Base-by-base conservation (phyloP, 2,113 vertebrate species). In the Phaetusa simplex region DNA sequence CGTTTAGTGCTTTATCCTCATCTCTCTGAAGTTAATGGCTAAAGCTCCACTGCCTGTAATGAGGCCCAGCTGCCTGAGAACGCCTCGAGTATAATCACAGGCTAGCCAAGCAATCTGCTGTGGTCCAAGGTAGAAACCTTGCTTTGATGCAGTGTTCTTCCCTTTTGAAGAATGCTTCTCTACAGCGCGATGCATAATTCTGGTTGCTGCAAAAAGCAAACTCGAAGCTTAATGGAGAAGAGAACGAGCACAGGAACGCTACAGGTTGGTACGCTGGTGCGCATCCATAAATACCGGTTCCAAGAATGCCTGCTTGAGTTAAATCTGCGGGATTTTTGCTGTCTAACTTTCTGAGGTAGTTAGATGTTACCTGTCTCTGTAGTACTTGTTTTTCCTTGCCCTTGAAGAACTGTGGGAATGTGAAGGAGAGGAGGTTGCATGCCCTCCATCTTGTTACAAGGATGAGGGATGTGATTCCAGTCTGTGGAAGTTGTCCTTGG, bases 21-120 rank as follows among this genome's bases (percentile, higher is more conserved):
- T 86, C 59, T 55, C 72, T 95, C 95, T 93, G 80, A 95, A 92
- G 92, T 76, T 89, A 93, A 88, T 92, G 69, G 83, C 72, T 78
- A 66, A 72, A 94, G 55, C 34, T 3, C 69, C 13, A 6, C 77
- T 56, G 80, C 47, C 69, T 91, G 61, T 93, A 97, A 92, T 72
- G 79, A 94, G 90, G 72, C 72, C 52, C 84, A 91, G 95, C 92
- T 92, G 94, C 65, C 56, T 49, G 34, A 74, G 72, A 89, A 88
- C 20, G 50, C 52, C 52, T 88, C 0, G 1, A 80, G n/a, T 81
- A 24, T 66, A 94, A 92, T 86, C 66, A 86, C 59, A 91, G 86
- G 40, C 47, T 55, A 67, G 52, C 69, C 66, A 86, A 69, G 95
- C 72, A 84, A 91, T 94, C 91, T 93, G 22, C 69, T 49, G 34